A percentile compares a stretch with the other conserved stretches of the same genome.
Conservation (phyloP, 2,113 vertebrate species). For the Camarhynchus parvulus region DNA sequence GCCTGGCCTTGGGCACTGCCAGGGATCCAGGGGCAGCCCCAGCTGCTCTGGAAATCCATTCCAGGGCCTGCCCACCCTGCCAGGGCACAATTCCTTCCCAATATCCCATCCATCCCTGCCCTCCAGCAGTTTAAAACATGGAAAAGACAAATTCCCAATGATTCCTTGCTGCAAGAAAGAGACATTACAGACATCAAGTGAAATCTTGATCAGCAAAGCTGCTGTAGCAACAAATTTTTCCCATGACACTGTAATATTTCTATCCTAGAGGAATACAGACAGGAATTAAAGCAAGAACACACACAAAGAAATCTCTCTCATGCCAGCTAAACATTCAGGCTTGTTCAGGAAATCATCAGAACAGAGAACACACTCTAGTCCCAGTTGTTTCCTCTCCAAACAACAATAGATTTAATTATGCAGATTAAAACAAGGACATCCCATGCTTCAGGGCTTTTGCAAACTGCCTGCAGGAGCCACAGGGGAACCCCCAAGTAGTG, state of each 20-base stretch:
- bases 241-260: not conserved
- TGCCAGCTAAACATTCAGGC: not conserved
- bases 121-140: not conserved
- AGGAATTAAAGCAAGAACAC: not conserved
- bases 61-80: not conserved
- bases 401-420: not conserved
- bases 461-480: not conserved
- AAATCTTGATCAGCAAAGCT: not conserved
- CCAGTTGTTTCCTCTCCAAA: not conserved
- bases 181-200: not conserved
- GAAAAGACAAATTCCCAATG: not conserved
- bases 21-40: not conserved
- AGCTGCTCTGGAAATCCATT: not conserved
- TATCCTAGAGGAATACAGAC: not conserved
- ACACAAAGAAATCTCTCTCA: not conserved
- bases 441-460: not conserved
- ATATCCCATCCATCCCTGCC: not conserved
- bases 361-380: not conserved
- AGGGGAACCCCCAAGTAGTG: accelerated
- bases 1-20: accelerated
- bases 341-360: not conserved
- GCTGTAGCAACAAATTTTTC: not conserved
- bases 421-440: not conserved
- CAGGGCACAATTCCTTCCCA: not conserved
- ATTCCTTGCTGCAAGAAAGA: not conserved